phyloP scores from a whole-genome alignment of 2,113 vertebrate species.

The Gracilinanus agilis region DNA sequence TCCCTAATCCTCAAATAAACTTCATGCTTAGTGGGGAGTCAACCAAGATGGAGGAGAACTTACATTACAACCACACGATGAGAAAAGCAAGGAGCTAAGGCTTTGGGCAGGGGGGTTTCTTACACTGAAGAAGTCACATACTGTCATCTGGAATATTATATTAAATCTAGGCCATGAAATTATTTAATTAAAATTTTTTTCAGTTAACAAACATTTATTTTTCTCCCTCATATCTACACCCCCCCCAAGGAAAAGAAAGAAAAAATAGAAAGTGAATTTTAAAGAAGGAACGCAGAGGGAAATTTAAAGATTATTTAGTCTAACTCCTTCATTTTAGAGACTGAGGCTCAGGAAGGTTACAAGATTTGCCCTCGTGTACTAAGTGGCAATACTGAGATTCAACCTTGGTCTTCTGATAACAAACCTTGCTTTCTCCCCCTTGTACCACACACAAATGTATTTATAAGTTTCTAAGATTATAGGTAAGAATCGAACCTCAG shows the following conservation, averaged over 20 bases:
- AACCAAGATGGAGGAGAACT: not conserved
- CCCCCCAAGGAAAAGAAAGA: not conserved
- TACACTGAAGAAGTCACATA: not conserved
- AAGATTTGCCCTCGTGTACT: not conserved
- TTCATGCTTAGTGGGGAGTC: not conserved
- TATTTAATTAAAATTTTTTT: not conserved
- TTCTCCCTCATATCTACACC: not conserved
- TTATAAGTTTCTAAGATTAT: too few relatives aligned
- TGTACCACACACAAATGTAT: not conserved
- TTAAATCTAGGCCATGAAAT: not conserved
- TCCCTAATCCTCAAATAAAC: not conserved
- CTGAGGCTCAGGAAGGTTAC: not conserved
- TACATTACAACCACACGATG: not conserved
- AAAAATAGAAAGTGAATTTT: not conserved
- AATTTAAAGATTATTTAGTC: not conserved
- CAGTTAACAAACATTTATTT: not conserved
- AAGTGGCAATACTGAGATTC: too few relatives aligned
- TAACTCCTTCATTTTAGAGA: not conserved
- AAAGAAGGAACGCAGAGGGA: not conserved
- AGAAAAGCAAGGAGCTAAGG: too few relatives aligned
- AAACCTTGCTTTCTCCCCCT: not conserved
- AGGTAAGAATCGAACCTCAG: not conserved
- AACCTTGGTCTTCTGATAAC: not conserved
- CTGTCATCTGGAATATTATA: not conserved
- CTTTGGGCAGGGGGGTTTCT: not conserved